Base-by-base conservation (phyloP, 2,888 invertebrate species). In the Andrena bicolor region DNA sequence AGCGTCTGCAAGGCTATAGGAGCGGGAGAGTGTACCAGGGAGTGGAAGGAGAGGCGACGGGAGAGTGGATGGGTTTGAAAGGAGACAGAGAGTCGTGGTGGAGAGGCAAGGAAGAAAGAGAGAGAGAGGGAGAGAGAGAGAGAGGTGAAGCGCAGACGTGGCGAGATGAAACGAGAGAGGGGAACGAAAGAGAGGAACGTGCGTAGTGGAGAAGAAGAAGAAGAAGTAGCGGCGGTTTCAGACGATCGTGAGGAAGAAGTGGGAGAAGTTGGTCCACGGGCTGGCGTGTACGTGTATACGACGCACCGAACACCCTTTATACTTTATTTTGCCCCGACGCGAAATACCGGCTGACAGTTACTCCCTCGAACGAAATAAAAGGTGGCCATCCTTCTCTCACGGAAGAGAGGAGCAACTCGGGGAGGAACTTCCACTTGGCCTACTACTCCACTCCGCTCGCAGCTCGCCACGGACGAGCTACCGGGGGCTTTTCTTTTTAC, bases 401-500 rank as follows among this genome's bases (percentile, higher is more conserved):
- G 83, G 79, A 81, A 82, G 83, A 83, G 89, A 88, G 74, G 81
- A 79, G 82, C 85, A 85, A 83, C 83, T 83, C 75, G 72, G 63
- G 85, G 89, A 88, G 90, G 88, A 91, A 92, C 88, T 92, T 92
- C 92, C 92, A 92, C 91, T 93, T 93, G 93, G 93, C 93, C 93
- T 93, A 93, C 93, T 93, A 93, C 92, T 93, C 93, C 91, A 92
- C 91, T 93, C 90, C 90, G 90, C 89, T 83, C 83, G 66, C 66
- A 71, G 71, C 86, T 82, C 88, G 86, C 90, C 90, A 85, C 86
- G 89, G 86, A 86, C 86, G 83, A 87, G 86, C 88, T 89, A 89
- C 86, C 86, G 88, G 83, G 48, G 88, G 90, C 89, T 92, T 91
- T 92, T 91, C 90, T 91, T 91, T 92, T 91, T 91, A 90, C 87